Conservation (phyloP, 2,797 vertebrate species). For the Enteromius fasciolatus region DNA sequence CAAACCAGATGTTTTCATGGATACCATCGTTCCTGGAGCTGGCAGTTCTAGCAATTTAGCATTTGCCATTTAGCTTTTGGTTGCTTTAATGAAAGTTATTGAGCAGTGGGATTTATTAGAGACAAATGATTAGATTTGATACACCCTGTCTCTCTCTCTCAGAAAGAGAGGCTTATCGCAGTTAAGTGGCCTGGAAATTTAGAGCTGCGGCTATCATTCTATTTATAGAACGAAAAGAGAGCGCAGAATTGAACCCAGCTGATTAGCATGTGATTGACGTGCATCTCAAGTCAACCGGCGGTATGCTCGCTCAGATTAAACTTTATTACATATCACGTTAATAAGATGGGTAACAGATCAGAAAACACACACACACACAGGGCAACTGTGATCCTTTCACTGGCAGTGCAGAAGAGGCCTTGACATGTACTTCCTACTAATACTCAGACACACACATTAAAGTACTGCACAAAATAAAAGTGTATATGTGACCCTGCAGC, state of each 20-base stretch:
- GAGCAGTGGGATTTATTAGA: constrained; percentile 35
- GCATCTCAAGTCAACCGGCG: constrained; percentile 46
- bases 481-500: too few relatives aligned
- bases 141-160: constrained; percentile 31
- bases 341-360: constrained; percentile 44
- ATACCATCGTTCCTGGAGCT: not conserved
- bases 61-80: constrained; percentile 36
- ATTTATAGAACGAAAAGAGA: constrained; percentile 23
- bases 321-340: constrained; percentile 52
- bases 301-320: constrained; percentile 47
- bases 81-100: constrained; percentile 41
- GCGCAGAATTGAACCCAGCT: constrained; percentile 38
- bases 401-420: constrained; percentile 14
- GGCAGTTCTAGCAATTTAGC: constrained; percentile 1
- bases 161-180: constrained; percentile 32
- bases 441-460: not conserved
- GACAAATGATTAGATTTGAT: constrained; percentile 46
- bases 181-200: constrained; percentile 46
- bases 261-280: constrained; percentile 52
- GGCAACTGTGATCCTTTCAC: constrained; percentile 26
- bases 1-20: not conserved
- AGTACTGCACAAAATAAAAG: not conserved
- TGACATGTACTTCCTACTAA: constrained; percentile 28
- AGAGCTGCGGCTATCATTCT: constrained; percentile 28
- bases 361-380: constrained; percentile 17